Conservation (phyloP, 2,888 invertebrate genomes). For the Patella caerulea region DNA sequence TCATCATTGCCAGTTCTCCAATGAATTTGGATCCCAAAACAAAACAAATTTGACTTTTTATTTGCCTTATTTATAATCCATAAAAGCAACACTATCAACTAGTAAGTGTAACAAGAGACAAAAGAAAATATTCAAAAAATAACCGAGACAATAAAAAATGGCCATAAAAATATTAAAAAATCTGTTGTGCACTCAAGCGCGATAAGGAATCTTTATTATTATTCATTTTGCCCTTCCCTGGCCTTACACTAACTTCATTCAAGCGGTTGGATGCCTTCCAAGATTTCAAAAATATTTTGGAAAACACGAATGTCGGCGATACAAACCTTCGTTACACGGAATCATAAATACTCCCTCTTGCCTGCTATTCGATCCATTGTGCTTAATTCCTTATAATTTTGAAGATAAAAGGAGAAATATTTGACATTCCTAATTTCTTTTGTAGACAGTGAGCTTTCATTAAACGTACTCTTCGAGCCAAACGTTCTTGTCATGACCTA, state of each 20-base stretch:
- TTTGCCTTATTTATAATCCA: no score
- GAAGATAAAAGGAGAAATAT: constrained; percentile 49
- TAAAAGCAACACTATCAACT: no score
- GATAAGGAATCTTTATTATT: background rate
- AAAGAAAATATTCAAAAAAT: no score
- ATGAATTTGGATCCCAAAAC: no score
- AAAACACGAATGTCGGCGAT: background rate
- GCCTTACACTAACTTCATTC: constrained; percentile 2
- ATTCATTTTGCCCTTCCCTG: constrained; percentile 19
- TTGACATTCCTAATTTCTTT: constrained; percentile 63
- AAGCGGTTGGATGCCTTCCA: background rate
- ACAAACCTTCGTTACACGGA: background rate
- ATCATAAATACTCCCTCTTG: background rate
- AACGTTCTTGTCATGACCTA: background rate
- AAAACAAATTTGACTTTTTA: no score
- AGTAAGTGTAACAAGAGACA: no score
- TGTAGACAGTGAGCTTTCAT: constrained; percentile 1
- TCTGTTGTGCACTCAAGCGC: constrained; percentile 7
- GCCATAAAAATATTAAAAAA: background rate
- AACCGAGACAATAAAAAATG: no score
- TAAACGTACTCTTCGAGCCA: background rate
- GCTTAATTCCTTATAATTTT: constrained; percentile 5
- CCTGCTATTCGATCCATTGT: background rate
- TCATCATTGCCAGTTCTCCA: no score
- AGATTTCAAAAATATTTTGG: background rate